Percentiles rank a stretch among this genome's conserved stretches.
Conservation (phyloP, 2,888 invertebrate genomes). For the Ctena decussata region DNA sequence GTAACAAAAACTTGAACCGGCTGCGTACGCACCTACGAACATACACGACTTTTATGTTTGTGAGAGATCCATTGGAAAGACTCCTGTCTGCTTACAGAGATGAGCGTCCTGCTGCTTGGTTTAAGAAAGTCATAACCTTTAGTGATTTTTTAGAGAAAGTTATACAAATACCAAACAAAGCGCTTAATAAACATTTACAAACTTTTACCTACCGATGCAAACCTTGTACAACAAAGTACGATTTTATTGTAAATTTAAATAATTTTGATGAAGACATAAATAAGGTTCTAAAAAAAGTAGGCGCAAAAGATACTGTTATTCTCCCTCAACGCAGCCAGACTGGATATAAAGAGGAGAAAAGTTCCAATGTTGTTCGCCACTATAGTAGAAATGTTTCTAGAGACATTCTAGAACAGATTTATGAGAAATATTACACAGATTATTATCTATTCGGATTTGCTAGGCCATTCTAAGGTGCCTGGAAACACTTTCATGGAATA, state of each 20-base stretch:
- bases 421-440: neutral
- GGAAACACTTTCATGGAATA: too few species aligned
- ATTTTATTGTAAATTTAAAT: neutral
- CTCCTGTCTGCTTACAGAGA: conserved; percentile 1
- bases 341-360: neutral
- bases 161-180: neutral
- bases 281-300: neutral
- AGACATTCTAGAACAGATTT: neutral
- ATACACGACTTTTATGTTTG: conserved; percentile 2
- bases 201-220: neutral
- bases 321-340: neutral
- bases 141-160: neutral
- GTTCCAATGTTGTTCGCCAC: neutral
- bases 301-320: neutral
- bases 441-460: neutral
- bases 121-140: neutral
- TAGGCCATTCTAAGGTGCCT: neutral
- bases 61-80: neutral
- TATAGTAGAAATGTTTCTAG: neutral
- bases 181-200: neutral
- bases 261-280: neutral
- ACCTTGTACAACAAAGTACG: neutral
- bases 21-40: neutral
- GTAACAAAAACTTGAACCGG: neutral
- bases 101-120: neutral